phyloP scores from a whole-genome alignment of 2,888 invertebrate genomes.

The Liodrosophila aerea region DNA sequence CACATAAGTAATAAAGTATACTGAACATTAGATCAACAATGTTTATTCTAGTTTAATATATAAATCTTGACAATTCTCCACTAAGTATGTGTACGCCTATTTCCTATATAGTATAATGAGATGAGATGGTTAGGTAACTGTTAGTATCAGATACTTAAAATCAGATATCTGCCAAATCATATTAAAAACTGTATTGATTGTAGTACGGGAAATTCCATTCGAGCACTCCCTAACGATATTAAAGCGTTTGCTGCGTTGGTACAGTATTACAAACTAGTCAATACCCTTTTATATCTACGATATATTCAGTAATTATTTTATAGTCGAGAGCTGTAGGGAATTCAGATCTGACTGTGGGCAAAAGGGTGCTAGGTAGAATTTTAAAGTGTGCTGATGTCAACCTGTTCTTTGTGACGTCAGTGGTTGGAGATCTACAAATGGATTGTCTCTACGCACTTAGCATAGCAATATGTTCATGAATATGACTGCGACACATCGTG shows the following conservation, averaged over 20 bases:
- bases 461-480: slow-evolving; percentile 41
- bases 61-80: too few relatives aligned
- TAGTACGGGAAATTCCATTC: slow-evolving; percentile 26
- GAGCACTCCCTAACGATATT: slow-evolving; percentile 12
- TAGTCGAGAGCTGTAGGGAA: background rate
- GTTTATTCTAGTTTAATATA: too few relatives aligned
- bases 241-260: background rate
- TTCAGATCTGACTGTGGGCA: too few relatives aligned
- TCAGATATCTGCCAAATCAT: slow-evolving; percentile 18
- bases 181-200: slow-evolving; percentile 10
- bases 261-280: background rate
- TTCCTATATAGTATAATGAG: too few relatives aligned
- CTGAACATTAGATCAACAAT: too few relatives aligned
- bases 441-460: slow-evolving; percentile 14
- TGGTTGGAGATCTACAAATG: slow-evolving; percentile 7
- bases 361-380: background rate
- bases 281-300: background rate
- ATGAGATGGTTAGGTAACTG: too few relatives aligned
- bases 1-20: too few relatives aligned
- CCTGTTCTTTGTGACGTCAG: slow-evolving; percentile 42
- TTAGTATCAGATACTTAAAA: background rate
- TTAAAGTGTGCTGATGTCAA: slow-evolving; percentile 44
- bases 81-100: too few relatives aligned
- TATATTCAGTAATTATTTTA: background rate
- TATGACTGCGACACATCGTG: slow-evolving; percentile 21